Base-by-base conservation (phyloP, 2,113 vertebrate species). In the Microcebus murinus region DNA sequence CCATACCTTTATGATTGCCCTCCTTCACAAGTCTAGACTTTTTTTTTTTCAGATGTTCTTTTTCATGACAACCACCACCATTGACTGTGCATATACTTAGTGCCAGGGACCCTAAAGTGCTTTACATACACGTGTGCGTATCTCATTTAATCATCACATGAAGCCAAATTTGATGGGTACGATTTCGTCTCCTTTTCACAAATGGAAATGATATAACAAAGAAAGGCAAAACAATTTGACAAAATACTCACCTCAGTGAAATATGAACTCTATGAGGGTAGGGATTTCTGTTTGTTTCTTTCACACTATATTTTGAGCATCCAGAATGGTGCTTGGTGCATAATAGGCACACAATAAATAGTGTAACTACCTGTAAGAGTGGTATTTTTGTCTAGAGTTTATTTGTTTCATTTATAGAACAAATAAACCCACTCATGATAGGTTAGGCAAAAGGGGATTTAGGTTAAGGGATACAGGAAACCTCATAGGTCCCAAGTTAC, bases 381-480 rank as follows among this genome's bases (percentile, higher is more conserved):
- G 29, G 17, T n/a, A n/a, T 55, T 68, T 86, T 55, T 77, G 50
- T 42, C n/a, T 57, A 68, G 27, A 23, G 27, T 65, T 21, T 71
- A 34, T 81, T 92, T 63, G 61, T 63, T 63, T 63, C 61, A 82
- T 77, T 63, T 92, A 77, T 67, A 50, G 36, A 82, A 23, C 7
- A 18, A 71, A 80, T 42, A 70, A 86, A 88, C 29, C 21, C 15
- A 84, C 34, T 91, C 42, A 74, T 52, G 23, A 15, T 81, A 45
- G n/a, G 59, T 95, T 70, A 94, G 59, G 81, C 29, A 74, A 92
- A 92, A 48, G 8, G 20, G 4, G 23, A 36, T 77, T 92, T 95
- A 67, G 25, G 18, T 50, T 73, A 85, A 91, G 15, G 34, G 95
- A 91, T 42, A 68, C 21, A 92, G 42, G 73, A 71, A 83, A 87